These are phyloP conservation scores for Pseudococcus viburni DNA, from an alignment of 2,888 invertebrate genomes.

Conservation along the genomic window DNA sequence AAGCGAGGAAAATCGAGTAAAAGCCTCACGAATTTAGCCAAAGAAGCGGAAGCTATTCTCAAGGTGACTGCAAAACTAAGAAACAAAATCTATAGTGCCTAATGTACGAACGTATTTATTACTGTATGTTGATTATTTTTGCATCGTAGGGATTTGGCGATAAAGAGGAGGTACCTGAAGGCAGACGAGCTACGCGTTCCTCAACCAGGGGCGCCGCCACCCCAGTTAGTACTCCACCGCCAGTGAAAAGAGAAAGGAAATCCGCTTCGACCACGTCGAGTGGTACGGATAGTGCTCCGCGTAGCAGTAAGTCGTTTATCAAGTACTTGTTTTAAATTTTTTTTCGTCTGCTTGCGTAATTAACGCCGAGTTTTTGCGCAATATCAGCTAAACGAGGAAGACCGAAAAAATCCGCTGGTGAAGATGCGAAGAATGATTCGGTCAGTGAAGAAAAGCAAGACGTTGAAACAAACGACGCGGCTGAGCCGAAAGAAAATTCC, in stretches of 20 bases:
- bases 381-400: conserved; percentile 46
- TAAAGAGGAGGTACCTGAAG: conserved; percentile 60
- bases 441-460: conserved; percentile 12
- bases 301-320: not conserved
- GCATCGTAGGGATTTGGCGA: conserved; percentile 56
- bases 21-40: conserved; percentile 50
- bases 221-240: conserved; percentile 16
- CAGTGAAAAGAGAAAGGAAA: conserved; percentile 58
- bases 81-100: not conserved
- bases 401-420: conserved; percentile 33
- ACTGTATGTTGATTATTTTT: not conserved
- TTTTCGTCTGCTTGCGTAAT: not conserved
- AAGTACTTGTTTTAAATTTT: not conserved
- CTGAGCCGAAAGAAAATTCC: conserved; percentile 24
- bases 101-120: not conserved
- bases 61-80: not conserved
- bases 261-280: not conserved
- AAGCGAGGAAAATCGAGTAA: conserved; percentile 35
- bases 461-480: conserved; percentile 37
- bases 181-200: conserved; percentile 49
- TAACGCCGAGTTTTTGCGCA: not conserved
- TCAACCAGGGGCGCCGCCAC: conserved; percentile 40
- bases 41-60: conserved; percentile 61
- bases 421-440: conserved; percentile 25
- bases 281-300: not conserved